Conservation (phyloP, 2,888 invertebrate genomes). For the Parascotia fuliginaria region DNA sequence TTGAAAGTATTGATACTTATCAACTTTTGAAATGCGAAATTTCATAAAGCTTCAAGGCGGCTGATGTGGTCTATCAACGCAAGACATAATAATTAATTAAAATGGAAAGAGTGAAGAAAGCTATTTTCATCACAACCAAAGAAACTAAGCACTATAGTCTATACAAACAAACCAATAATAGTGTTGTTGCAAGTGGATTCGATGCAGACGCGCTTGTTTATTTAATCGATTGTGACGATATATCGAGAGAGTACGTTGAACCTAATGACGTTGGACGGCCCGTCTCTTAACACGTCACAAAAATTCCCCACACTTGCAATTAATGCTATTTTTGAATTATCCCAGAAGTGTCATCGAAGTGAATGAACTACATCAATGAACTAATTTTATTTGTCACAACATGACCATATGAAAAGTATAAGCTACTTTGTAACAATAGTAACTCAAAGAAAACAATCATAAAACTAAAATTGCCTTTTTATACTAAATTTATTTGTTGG, state of each 20-base stretch:
- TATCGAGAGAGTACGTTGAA: conserved; percentile 57
- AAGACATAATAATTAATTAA: neutral
- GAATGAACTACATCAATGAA: neutral
- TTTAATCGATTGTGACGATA: conserved; percentile 58
- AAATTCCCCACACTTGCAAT: conserved; percentile 45
- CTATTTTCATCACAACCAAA: neutral
- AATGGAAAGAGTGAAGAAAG: neutral
- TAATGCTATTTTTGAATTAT: conserved; percentile 29
- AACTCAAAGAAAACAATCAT: neutral
- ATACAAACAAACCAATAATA: conserved; percentile 14
- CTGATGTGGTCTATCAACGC: neutral
- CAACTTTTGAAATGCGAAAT: too few relatives aligned
- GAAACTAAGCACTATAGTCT: neutral
- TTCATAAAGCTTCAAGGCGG: too few relatives aligned
- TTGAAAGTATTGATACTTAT: too few relatives aligned
- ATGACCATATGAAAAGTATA: neutral
- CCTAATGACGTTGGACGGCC: conserved; percentile 53
- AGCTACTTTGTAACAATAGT: neutral
- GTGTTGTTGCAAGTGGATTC: conserved; percentile 36
- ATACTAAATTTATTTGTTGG: neutral
- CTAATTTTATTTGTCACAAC: neutral
- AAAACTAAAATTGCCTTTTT: neutral
- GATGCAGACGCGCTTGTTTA: conserved; percentile 51
- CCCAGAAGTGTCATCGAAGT: too few relatives aligned
- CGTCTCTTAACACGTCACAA: conserved; percentile 56